A percentile compares a stretch with the other conserved stretches of the same genome.
Evolutionary conservation across 2,113 vertebrate species (phyloP).

Genomic region (Corythornis madagascariensis): DNA sequence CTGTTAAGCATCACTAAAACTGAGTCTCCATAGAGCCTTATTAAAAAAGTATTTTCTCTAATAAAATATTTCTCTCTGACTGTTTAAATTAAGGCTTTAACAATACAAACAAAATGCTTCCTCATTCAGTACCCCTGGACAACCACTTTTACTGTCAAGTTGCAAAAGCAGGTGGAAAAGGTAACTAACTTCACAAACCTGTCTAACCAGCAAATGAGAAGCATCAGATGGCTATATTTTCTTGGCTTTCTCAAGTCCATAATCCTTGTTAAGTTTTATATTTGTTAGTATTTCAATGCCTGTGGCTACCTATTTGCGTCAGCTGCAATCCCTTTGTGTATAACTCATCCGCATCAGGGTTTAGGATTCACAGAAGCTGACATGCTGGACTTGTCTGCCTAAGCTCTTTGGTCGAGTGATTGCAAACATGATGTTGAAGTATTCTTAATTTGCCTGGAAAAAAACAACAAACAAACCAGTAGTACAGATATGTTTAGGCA

Average conservation of each 20-base stretch:
- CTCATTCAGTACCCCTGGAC: conserved; percentile 64
- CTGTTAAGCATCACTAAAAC: conserved; percentile 75
- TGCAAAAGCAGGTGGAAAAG: conserved; percentile 34
- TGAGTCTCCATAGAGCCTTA: conserved; percentile 67
- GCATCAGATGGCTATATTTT: neutral
- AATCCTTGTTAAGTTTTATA: neutral
- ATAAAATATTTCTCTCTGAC: conserved; percentile 75
- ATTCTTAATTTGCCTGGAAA: neutral
- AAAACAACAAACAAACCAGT: neutral
- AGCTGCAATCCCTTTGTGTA: neutral
- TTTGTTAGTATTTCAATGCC: neutral
- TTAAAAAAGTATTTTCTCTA: conserved; percentile 66
- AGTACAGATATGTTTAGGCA: neutral
- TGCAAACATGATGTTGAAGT: neutral
- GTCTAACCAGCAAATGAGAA: conserved; percentile 11
- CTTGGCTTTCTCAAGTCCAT: neutral
- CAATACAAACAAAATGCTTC: conserved; percentile 71
- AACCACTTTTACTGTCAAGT: conserved; percentile 24
- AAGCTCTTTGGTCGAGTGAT: neutral
- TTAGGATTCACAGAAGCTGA: neutral
- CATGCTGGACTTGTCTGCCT: neutral
- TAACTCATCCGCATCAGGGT: neutral
- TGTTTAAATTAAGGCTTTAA: conserved; percentile 71
- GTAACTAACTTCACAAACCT: neutral
- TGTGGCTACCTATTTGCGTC: neutral